Percentiles rank a stretch among this genome's conserved stretches.
Conservation (phyloP, 1,140 invertebrate species). For the Mamestra configurata region DNA sequence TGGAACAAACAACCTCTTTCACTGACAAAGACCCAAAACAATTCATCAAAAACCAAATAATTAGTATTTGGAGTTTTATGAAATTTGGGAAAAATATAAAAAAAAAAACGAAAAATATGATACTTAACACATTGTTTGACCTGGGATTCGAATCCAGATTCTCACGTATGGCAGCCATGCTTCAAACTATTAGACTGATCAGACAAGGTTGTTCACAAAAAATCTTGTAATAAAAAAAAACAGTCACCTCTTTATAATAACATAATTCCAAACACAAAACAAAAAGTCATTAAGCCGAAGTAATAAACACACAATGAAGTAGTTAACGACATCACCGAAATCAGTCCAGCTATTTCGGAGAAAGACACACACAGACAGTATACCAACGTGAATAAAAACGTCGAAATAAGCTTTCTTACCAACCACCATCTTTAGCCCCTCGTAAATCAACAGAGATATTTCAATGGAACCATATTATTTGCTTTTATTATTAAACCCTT, state of each 20-base stretch:
- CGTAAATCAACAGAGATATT: slow-evolving; percentile 48
- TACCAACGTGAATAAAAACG: slow-evolving; percentile 24
- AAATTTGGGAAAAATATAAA: too few species aligned
- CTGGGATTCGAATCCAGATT: background rate
- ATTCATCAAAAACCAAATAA: too few species aligned
- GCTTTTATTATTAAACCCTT: slow-evolving; percentile 9
- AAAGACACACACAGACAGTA: slow-evolving; percentile 11
- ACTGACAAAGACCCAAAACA: too few species aligned
- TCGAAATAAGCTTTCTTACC: slow-evolving; percentile 22
- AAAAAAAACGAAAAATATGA: too few species aligned
- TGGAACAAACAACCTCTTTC: too few species aligned
- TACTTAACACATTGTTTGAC: background rate
- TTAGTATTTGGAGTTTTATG: too few species aligned
- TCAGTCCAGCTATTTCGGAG: slow-evolving; percentile 24
- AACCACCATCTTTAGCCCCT: slow-evolving; percentile 46
- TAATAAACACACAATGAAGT: slow-evolving; percentile 10
- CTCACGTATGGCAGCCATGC: background rate
- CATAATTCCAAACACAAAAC: background rate
- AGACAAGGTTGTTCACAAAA: background rate
- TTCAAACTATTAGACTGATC: background rate
- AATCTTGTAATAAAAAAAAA: background rate
- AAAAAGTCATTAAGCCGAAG: background rate
- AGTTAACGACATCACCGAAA: slow-evolving; percentile 8
- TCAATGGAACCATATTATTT: slow-evolving; percentile 1
- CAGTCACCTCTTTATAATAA: background rate